Evolutionary conservation across 2,113 vertebrate species (phyloP).

Genomic region (Bos indicus): DNA sequence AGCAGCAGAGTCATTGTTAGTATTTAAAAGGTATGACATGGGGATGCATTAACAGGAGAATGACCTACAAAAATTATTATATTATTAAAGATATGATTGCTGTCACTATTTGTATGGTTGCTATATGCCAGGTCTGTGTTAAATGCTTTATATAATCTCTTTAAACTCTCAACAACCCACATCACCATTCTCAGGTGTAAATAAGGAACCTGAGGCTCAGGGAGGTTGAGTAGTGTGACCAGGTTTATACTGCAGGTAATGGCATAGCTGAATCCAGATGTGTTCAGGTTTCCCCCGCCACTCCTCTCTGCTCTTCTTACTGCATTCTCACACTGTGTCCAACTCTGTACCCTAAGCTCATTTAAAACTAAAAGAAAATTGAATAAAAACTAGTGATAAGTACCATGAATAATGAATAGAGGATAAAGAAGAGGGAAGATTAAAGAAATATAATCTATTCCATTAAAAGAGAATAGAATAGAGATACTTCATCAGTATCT

Average conservation of each 20-base stretch:
- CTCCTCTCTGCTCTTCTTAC: not conserved
- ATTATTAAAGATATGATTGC: not conserved
- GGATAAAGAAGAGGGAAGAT: not conserved
- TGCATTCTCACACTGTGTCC: not conserved
- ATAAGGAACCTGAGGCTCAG: not conserved
- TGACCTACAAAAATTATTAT: not conserved
- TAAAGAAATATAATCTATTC: not conserved
- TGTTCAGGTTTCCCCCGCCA: not conserved
- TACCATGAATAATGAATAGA: not conserved
- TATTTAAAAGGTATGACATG: not conserved
- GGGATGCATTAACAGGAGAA: not conserved
- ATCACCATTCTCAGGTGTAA: not conserved
- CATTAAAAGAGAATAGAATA: not conserved
- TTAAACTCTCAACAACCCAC: not conserved
- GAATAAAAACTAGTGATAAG: not conserved
- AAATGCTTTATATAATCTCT: not conserved
- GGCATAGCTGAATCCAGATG: not conserved
- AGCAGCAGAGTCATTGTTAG: not conserved
- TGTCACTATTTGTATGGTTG: not conserved
- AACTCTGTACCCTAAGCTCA: not conserved
- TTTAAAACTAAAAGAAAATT: not conserved
- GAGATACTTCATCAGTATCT: not conserved
- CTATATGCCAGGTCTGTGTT: not conserved
- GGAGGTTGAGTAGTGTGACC: not conserved
- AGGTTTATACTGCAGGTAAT: not conserved